Percentiles rank a stretch among this genome's conserved stretches.
Conservation (phyloP, 1,140 invertebrate species). For the Papilio aristodemus region DNA sequence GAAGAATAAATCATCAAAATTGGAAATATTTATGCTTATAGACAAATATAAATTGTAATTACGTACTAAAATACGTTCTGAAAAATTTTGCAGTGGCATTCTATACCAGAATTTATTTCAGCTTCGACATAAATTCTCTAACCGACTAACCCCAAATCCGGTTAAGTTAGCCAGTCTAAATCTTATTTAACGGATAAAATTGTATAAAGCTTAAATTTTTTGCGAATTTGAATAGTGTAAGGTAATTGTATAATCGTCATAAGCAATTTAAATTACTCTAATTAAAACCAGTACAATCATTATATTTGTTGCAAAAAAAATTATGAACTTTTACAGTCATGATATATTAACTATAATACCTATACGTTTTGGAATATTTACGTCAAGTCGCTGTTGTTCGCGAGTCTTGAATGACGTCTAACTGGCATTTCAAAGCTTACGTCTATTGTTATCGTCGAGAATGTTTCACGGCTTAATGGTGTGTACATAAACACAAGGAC, state of each 20-base stretch:
- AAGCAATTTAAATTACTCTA: no score
- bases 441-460: conserved; percentile 19
- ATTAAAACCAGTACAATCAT: no score
- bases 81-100: no score
- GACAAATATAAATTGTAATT: no score
- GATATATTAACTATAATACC: no score
- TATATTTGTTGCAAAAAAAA: no score
- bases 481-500: conserved; percentile 29
- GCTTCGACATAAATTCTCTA: background rate
- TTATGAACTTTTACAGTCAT: no score
- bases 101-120: background rate
- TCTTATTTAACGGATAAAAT: background rate
- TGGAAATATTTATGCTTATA: no score
- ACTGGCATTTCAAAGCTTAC: conserved; percentile 18
- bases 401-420: conserved; percentile 1
- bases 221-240: background rate
- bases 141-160: background rate
- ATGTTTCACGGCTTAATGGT: conserved; percentile 20
- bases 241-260: background rate
- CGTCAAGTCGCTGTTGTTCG: conserved; percentile 10
- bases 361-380: background rate
- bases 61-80: no score
- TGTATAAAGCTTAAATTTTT: background rate
- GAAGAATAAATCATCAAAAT: no score
- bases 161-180: background rate